Conservation (phyloP, 2,888 invertebrate species). For the Tenthredo mesomela region DNA sequence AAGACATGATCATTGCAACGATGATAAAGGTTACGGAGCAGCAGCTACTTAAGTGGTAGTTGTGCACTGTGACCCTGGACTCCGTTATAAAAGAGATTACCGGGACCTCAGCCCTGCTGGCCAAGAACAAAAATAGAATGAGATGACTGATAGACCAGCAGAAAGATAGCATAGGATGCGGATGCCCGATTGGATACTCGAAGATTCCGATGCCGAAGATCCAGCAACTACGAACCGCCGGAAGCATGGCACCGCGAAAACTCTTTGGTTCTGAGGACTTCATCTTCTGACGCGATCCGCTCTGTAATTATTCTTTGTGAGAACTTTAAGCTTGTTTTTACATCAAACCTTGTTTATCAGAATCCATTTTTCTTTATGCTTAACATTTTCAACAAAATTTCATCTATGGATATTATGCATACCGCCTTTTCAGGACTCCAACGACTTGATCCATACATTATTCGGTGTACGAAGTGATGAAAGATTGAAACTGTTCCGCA, state of each 20-base stretch:
- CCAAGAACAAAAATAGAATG: not conserved
- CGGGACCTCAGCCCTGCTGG: not conserved
- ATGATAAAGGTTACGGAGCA: not conserved
- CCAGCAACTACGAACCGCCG: constrained; percentile 54
- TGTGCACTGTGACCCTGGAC: not conserved
- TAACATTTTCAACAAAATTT: not conserved
- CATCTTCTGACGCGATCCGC: not conserved
- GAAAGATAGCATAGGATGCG: not conserved
- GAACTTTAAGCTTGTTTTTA: not conserved
- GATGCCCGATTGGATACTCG: constrained; percentile 47
- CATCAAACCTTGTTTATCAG: not conserved
- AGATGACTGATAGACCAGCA: not conserved
- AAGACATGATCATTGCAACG: not conserved
- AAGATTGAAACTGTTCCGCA: too few relatives aligned
- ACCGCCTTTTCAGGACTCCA: not conserved
- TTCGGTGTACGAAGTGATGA: not conserved
- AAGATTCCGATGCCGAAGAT: constrained; percentile 56
- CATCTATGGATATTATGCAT: not conserved
- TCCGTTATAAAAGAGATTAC: not conserved
- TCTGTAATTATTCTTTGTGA: not conserved
- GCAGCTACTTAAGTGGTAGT: not conserved
- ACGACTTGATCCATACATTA: not conserved
- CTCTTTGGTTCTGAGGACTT: constrained; percentile 53
- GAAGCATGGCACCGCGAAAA: constrained; percentile 52
- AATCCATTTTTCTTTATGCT: too few relatives aligned